Conservation (phyloP, 2,888 invertebrate species). For the Hemistola chrysoprasaria region DNA sequence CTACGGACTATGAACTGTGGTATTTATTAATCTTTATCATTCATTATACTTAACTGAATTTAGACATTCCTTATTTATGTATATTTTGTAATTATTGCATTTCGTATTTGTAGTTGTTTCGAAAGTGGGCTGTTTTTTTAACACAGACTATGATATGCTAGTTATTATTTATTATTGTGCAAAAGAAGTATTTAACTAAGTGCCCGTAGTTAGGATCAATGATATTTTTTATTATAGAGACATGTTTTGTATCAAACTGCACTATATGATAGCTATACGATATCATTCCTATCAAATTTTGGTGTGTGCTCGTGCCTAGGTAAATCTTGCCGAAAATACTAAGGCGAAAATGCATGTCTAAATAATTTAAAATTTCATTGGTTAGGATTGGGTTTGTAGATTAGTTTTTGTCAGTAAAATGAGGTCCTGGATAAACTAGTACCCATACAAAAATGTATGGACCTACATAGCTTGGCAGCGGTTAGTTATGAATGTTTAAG, state of each 20-base stretch:
- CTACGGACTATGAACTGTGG: constrained; percentile 20
- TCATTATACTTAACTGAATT: constrained; percentile 12
- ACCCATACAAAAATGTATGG: constrained; percentile 45
- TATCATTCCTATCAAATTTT: no score
- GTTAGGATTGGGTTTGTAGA: constrained; percentile 50
- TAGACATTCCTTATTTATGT: constrained; percentile 56
- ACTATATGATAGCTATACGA: no score
- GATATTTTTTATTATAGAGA: no score
- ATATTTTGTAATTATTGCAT: constrained; percentile 51
- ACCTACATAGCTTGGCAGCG: constrained; percentile 47
- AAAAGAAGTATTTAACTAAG: constrained; percentile 46
- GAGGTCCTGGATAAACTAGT: constrained; percentile 32
- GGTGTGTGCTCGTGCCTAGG: no score
- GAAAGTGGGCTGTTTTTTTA: constrained; percentile 62
- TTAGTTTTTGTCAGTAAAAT: constrained; percentile 22
- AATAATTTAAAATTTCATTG: no score
- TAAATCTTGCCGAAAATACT: no score
- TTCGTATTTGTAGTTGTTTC: constrained; percentile 54
- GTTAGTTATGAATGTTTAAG: constrained; percentile 62
- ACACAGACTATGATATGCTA: constrained; percentile 26
- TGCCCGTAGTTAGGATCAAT: constrained; percentile 58
- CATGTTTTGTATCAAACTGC: no score
- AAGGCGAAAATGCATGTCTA: no score
- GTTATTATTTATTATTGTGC: constrained; percentile 32
- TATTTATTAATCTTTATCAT: constrained; percentile 6